Base-by-base conservation (phyloP, 1,140 invertebrate genomes). In the Mylabris phalerata region DNA sequence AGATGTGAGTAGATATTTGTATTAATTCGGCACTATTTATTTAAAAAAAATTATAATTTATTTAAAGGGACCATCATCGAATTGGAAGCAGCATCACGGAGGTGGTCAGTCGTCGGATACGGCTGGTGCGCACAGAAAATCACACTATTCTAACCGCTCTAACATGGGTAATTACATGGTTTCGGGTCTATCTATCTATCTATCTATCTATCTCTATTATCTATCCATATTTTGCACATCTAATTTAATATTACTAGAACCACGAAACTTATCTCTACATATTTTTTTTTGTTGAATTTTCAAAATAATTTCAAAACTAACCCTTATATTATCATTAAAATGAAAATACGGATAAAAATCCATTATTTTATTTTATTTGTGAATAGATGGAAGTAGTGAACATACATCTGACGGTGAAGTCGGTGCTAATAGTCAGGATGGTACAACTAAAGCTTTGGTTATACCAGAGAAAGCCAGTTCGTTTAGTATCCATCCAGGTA, bases 401-500 rank as follows among this genome's bases (percentile, higher is more conserved):
- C 71, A 74, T 58, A 73, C 72, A 3, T 72, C 71, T 0, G 73
- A 75, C 50, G 69, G 73, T 11, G 80, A 73, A 62, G 69, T 69
- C 0, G 70, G 74, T 0, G 68, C 71, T 70, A 7, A 7, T 32
- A 7, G 32, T n/a, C 84, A 86, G 49, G 77, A 78, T 54, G 78
- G 61, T 4, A 75, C 78, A 27, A 76, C 57, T 7, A 83, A 83
- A 68, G 78, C 80, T 51, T 80, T 91, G 56, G 84, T 91, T 9
- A 90, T 92, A 62, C 89, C 89, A 10, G 89, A 92, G 73, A 91
- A 91, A 75, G 88, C 87, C 10, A 89, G 88, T 2, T 90, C 88
- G 0, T 92, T 90, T 71, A 88, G 86, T 57, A 90, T 92, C 63
- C 89, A 91, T 76, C 88, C 88, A 0, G 88, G 82, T 2, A 73